phyloP scores from a whole-genome alignment of 2,888 invertebrate genomes.

The Sarcophaga caerulescens region DNA sequence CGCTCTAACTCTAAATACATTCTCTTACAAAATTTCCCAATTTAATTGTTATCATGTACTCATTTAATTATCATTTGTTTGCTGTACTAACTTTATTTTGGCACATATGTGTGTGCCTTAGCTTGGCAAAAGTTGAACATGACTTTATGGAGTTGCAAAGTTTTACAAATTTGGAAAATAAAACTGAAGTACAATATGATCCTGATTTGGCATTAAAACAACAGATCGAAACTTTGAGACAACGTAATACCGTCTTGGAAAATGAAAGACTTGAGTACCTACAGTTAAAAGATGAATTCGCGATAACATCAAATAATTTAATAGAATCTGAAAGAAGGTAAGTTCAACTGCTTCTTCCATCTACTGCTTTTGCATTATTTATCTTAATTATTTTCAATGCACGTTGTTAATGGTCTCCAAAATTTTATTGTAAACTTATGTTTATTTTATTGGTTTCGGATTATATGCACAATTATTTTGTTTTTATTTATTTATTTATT shows the following conservation, averaged over 20 bases:
- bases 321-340: conserved; percentile 70
- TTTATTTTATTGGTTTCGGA: background rate
- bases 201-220: conserved; percentile 71
- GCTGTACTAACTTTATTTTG: conserved; percentile 10
- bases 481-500: background rate
- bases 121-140: conserved; percentile 82
- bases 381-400: background rate
- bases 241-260: conserved; percentile 70
- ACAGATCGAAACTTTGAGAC: conserved; percentile 68
- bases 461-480: background rate
- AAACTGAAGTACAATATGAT: conserved; percentile 77
- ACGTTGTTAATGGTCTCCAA: conserved; percentile 31
- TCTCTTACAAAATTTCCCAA: background rate
- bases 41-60: conserved; percentile 20
- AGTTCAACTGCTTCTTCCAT: conserved; percentile 51
- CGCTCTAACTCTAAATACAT: background rate
- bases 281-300: conserved; percentile 58
- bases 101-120: conserved; percentile 71
- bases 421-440: conserved; percentile 1
- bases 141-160: conserved; percentile 83
- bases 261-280: conserved; percentile 69
- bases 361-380: conserved; percentile 4
- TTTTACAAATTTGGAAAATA: conserved; percentile 84
- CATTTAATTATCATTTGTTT: conserved; percentile 13
- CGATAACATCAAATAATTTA: conserved; percentile 51